Base-by-base conservation (phyloP, 2,888 invertebrate species). In the Stegana nigrithorax region DNA sequence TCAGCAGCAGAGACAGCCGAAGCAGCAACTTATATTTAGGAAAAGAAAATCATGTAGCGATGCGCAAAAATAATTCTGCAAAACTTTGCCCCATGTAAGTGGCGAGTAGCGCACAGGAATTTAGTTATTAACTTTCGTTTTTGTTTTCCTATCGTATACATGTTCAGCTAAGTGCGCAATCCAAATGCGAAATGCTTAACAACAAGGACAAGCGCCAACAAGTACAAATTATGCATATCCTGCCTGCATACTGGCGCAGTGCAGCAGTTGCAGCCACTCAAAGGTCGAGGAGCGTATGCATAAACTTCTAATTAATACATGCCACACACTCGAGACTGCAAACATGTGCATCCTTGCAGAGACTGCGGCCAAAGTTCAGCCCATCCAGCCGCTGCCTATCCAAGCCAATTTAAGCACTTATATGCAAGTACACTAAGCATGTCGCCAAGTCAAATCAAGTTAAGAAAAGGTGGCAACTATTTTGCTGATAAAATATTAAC, bases 91-190 rank as follows among this genome's bases (percentile, higher is more conserved):
- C 8, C 10, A 55, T 53, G 53, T 53, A 19, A 53, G 32, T 10
- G 2, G 32, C 32, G 21, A 53, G 17, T 55, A 36, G 32, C 32
- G 36, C 36, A 21, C 12, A 32, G 3, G 36, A 55, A 55, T 55
- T 55, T 21, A n/a, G 32, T 19, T 55, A 55, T 55, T 55, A 36
- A 55, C 53, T 55, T 55, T 55, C 36, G 19, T 26, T n/a, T n/a
- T n/a, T 21, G 23, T 55, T 8, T 55, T 55, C 36, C 17, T 10
- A 2, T 5, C 39, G 17, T 39, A 39, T 39, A 14, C 17, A n/a
- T 14, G 39, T 39, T 39, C 10, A 39, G 39, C 17, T 39, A 39
- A 14, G 14, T 17, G 39, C 39, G 14, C 7, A 39, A 39, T 10
- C n/a, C 17, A 17, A 39, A 39, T 39, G 39, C 39, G 14, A 39